phyloP scores from a whole-genome alignment of 2,113 vertebrate species.

The Vulpes ferrilata region DNA sequence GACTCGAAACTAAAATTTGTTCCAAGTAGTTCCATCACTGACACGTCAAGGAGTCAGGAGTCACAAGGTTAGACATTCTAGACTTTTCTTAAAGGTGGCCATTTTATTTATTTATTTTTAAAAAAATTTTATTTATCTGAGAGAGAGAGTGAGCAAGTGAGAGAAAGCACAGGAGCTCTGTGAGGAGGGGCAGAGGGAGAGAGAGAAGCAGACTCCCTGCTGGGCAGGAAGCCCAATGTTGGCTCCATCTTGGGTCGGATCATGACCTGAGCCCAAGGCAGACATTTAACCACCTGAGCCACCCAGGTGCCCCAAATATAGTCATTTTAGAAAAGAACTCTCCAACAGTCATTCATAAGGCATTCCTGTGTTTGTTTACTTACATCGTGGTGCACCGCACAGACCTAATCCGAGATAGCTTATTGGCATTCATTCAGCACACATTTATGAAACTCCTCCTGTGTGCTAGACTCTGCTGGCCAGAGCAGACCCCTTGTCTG shows the following conservation, averaged over 20 bases:
- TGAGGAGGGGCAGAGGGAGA: too few relatives aligned
- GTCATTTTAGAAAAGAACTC: neutral
- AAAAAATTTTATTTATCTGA: too few relatives aligned
- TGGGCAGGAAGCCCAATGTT: too few relatives aligned
- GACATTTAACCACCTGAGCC: too few relatives aligned
- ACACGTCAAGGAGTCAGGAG: neutral
- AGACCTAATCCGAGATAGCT: neutral
- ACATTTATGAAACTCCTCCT: neutral
- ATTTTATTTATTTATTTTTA: neutral
- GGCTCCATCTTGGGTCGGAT: too few relatives aligned
- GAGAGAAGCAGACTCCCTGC: too few relatives aligned
- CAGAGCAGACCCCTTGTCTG: neutral
- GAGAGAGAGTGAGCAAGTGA: too few relatives aligned
- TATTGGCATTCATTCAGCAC: neutral
- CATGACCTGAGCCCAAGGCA: too few relatives aligned
- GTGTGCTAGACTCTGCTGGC: neutral
- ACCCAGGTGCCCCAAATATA: neutral
- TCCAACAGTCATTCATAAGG: neutral
- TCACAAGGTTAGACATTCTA: neutral
- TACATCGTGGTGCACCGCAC: neutral
- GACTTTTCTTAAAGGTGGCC: neutral
- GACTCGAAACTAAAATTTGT: neutral
- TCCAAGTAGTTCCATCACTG: neutral
- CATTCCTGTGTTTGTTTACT: neutral
- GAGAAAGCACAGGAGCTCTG: too few relatives aligned